Base-by-base conservation (phyloP, 2,888 invertebrate genomes). In the Hecatera dysodea region DNA sequence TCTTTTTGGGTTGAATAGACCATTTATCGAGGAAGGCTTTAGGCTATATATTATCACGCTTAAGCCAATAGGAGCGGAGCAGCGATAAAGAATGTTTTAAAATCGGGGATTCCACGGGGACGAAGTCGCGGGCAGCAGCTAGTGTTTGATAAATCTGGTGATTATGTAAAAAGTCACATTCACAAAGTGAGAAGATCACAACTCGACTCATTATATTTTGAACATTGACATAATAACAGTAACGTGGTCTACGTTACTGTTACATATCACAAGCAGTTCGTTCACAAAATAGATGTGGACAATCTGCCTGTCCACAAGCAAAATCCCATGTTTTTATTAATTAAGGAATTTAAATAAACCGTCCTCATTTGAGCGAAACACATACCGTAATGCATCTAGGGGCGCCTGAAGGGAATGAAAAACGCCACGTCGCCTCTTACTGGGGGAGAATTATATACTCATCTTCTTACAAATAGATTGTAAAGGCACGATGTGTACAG, bases 391-490 rank as follows among this genome's bases (percentile, higher is more conserved):
- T 86, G 85, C 83, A 67, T 76, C 73, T 62, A 60, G 69, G 80
- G 75, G 70, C 52, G 46, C 87, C 88, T 84, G 84, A 61, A 85
- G 92, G 91, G 90, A 86, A 90, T 89, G 90, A 93, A 93, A 93
- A 94, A 92, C 89, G 90, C 91, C 88, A 76, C 89, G 85, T 86
- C 87, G 88, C 87, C 90, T 86, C 88, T 90, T 89, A 88, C 87
- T 86, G 87, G 91, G 91, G 92, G 90, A 89, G 89, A 94, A 93
- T 94, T 94, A 94, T 93, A 91, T 92, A 93, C 92, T 93, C 93
- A 93, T 93, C 90, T 92, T 88, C 88, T 90, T 91, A 94, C 94
- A 94, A 95, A 95, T 95, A 93, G 93, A 93, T 94, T 91, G 91
- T 92, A 90, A 93, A 93, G 92, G 90, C 90, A 86, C 88, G 88